A percentile compares a stretch with the other conserved stretches of the same genome.
These are phyloP conservation scores for Callopanchax toddi DNA, from an alignment of 2,113 vertebrate species.

Conservation along the genomic window DNA sequence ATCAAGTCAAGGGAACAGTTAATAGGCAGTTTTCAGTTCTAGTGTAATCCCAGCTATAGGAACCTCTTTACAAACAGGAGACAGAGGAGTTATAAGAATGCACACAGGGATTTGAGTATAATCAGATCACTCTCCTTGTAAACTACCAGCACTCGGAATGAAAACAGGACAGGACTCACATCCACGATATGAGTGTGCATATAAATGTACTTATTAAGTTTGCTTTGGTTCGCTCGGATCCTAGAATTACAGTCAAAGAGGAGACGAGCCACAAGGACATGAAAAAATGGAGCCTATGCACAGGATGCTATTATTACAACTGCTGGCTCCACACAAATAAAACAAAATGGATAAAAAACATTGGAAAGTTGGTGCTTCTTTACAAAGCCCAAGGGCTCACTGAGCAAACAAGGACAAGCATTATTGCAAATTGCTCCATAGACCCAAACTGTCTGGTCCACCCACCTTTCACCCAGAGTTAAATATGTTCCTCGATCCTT, in stretches of 20 bases:
- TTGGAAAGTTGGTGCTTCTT: background rate
- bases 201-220: conserved; percentile 18
- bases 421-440: conserved; percentile 10
- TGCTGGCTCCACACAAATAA: background rate
- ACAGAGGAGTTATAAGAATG: background rate
- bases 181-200: background rate
- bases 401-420: background rate
- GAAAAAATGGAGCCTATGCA: background rate
- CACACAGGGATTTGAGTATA: background rate
- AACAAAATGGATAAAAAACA: background rate
- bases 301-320: background rate
- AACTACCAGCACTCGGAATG: conserved; percentile 11
- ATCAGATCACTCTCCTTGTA: background rate
- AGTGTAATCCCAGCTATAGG: background rate
- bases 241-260: background rate
- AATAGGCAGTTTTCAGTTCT: background rate
- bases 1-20: background rate
- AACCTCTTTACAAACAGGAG: background rate
- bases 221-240: conserved; percentile 2
- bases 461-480: background rate
- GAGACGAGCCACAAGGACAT: background rate
- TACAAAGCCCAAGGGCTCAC: background rate
- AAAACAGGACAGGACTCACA: background rate
- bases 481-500: background rate
- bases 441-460: background rate